Evolutionary conservation across 2,113 vertebrate species (phyloP).

Genomic region (Centropristis striata): DNA sequence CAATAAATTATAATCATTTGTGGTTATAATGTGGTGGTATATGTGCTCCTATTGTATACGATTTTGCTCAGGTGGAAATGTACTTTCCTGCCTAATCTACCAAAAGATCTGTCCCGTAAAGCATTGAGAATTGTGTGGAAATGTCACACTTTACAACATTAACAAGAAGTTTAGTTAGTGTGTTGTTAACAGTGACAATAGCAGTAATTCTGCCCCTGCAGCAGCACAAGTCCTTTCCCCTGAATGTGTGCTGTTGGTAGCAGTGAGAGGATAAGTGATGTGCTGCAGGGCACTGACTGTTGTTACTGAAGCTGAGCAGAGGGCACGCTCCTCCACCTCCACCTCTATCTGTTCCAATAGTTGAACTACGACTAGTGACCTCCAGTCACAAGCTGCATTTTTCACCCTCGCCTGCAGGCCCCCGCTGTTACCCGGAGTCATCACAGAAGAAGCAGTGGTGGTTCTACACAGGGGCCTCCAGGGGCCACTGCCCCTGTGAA

Average conservation of each 20-base stretch:
- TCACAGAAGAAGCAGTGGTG: too few relatives aligned
- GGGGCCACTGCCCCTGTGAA: too few relatives aligned
- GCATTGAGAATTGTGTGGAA: background rate
- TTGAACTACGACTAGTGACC: conserved; percentile 26
- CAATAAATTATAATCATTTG: too few relatives aligned
- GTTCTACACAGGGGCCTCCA: too few relatives aligned
- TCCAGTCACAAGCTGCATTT: conserved; percentile 14
- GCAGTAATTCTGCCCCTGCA: conserved; percentile 7
- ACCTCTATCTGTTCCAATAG: conserved; percentile 23
- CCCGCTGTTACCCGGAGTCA: conserved; percentile 16
- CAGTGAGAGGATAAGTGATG: conserved; percentile 33
- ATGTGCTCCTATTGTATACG: background rate
- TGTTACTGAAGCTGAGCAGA: conserved; percentile 21
- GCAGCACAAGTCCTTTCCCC: background rate
- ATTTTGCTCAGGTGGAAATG: background rate
- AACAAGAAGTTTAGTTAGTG: background rate
- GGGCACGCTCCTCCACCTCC: conserved; percentile 28
- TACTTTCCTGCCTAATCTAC: background rate
- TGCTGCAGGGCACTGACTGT: conserved; percentile 23
- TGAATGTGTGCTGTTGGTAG: background rate
- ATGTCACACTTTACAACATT: background rate
- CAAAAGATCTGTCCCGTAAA: background rate
- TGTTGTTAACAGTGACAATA: background rate
- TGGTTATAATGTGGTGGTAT: too few relatives aligned
- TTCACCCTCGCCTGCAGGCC: conserved; percentile 26